Base-by-base conservation (phyloP, 30 jellyfish, hydroid and myxozoan species). In the Cassiopea xamachana region DNA sequence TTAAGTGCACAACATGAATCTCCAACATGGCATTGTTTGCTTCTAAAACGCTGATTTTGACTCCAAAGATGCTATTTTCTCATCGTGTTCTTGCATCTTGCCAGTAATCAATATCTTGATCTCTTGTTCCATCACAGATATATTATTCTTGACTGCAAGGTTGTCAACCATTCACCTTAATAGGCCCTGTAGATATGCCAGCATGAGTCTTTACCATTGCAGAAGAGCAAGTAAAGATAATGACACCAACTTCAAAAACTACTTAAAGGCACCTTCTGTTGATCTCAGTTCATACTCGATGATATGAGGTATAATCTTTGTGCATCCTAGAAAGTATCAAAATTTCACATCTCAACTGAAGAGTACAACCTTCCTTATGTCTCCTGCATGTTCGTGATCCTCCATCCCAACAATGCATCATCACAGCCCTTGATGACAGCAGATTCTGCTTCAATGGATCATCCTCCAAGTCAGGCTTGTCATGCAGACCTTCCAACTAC, bases 11-110 rank as follows among this genome's bases (percentile, higher is more conserved):
- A 55, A 55, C 61, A 18, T 74, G 58, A 46, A 8, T 18, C 39
- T 74, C 83, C 83, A 74, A 27, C 58, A 74, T 46, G 61, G 58
- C 61, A 48, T 18, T 74, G 78, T 69, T 69, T 69, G 78, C 48
- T 43, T 69, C 78, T n/a, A 69, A 69, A 43, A 18, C 48, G 7
- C 15, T 69, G 45, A 69, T 69, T 69, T 69, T 69, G 64, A 55
- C 10, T 55, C 64, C 64, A 55, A 17, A 18, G 9, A 69, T 69
- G 78, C 48, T 7, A 69, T 69, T 69, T 69, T 69, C 45, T 69
- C 78, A 69, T n/a, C 78, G 9, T 69, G 78, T 69, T 69, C 17
- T 69, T 69, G 45, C 45, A 69, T 18, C 78, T 5, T 69, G 48
- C 15, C 48, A n/a, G 78, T 69, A 69, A 69, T 0, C 48, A 69